These are phyloP conservation scores for Fragum sueziense DNA, from an alignment of 2,888 invertebrate species.

Conservation along the genomic window DNA sequence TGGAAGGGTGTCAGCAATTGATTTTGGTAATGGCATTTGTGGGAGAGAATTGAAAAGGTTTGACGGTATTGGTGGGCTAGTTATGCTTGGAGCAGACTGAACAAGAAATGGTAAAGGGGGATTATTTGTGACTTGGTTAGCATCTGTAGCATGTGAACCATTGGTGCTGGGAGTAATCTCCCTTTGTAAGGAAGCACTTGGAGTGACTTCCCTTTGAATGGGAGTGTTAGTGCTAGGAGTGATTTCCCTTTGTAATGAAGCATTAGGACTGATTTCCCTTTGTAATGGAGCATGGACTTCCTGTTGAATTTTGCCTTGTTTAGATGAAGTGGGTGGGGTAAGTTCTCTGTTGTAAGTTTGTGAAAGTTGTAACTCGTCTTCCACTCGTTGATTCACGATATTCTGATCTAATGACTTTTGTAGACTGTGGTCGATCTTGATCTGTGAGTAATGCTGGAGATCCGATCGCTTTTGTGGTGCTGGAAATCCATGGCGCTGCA, in stretches of 20 bases:
- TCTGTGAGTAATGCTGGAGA: not conserved
- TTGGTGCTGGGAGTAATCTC: not conserved
- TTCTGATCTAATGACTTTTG: not conserved
- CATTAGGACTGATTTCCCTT: too few relatives aligned
- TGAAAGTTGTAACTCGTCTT: not conserved
- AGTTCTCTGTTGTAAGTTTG: constrained; percentile 5
- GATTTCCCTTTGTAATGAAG: not conserved
- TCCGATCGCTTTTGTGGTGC: not conserved
- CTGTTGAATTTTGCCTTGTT: not conserved
- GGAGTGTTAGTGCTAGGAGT: not conserved
- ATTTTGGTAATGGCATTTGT: not conserved
- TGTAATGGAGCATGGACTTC: not conserved
- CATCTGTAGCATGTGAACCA: not conserved
- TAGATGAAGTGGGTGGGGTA: not conserved
- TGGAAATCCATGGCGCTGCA: not conserved
- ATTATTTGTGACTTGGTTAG: not conserved
- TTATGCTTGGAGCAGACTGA: not conserved
- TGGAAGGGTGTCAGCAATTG: not conserved
- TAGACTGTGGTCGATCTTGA: not conserved
- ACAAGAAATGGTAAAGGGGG: not conserved
- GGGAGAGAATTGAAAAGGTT: not conserved
- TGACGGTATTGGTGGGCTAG: not conserved
- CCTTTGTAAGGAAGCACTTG: not conserved
- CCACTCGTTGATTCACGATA: not conserved
- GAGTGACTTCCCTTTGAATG: too few relatives aligned